These are phyloP conservation scores for Paramormyrops hopkinsi DNA, from an alignment of 2,797 vertebrate species.

Conservation along the genomic window DNA sequence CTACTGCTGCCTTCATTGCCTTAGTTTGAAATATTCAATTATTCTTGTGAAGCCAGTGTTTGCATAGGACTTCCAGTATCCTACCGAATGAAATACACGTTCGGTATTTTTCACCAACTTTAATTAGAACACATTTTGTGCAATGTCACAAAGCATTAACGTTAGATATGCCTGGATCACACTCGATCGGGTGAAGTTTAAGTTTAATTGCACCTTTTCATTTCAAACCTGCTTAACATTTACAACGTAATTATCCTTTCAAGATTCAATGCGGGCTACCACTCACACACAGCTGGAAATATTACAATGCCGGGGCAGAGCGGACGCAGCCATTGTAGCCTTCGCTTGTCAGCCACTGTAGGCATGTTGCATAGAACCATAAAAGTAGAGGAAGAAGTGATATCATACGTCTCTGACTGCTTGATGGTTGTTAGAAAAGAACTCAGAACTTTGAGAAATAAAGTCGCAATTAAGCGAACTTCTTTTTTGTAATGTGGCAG, in stretches of 20 bases:
- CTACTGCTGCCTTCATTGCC: not conserved
- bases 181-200: no score
- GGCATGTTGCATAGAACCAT: not conserved
- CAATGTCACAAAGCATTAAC: not conserved
- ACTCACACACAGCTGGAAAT: not conserved
- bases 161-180: not conserved
- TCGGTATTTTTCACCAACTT: not conserved
- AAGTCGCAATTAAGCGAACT: no score
- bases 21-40: not conserved
- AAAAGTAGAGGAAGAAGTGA: no score
- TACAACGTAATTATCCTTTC: no score
- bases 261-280: not conserved
- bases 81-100: not conserved
- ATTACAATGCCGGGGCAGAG: not conserved
- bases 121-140: not conserved
- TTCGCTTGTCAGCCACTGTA: not conserved
- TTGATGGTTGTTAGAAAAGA: no score
- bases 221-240: no score
- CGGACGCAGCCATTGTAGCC: not conserved
- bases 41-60: not conserved
- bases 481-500: no score
- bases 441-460: no score
- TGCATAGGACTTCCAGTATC: not conserved
- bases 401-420: no score
- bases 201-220: no score